Evolutionary conservation across 2,797 vertebrate genomes (phyloP).

Genomic region (Oreonectes daqikongensis): DNA sequence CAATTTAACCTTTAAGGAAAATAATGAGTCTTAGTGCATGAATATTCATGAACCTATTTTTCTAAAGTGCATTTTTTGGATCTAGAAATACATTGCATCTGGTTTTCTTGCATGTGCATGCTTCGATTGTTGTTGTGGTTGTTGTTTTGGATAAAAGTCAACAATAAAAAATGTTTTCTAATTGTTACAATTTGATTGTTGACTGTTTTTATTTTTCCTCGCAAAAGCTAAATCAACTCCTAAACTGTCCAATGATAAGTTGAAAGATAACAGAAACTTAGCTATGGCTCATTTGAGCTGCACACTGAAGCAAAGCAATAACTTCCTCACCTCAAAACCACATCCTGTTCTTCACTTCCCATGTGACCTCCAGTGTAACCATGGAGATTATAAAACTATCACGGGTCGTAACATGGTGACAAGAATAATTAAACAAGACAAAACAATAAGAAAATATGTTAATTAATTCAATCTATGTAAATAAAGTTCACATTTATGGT

Average conservation of each 20-base stretch:
- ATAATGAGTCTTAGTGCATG: neutral
- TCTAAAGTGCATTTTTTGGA: too few relatives aligned
- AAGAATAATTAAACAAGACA: too few relatives aligned
- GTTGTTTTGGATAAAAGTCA: neutral
- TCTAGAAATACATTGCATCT: neutral
- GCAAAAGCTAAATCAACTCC: neutral
- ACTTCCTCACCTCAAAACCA: slow-evolving; percentile 45
- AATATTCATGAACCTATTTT: neutral
- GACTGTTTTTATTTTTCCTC: neutral
- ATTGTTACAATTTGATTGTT: neutral
- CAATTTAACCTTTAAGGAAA: too few relatives aligned
- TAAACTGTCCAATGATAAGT: neutral
- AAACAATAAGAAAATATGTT: too few relatives aligned
- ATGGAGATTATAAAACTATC: slow-evolving; percentile 1
- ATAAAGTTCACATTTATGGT: too few relatives aligned
- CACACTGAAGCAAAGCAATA: slow-evolving; percentile 13
- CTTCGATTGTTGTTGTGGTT: neutral
- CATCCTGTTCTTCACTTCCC: slow-evolving; percentile 47
- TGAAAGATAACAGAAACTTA: neutral
- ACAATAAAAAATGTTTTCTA: too few relatives aligned
- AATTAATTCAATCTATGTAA: too few relatives aligned
- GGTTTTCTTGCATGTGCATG: too few relatives aligned
- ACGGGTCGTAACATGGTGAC: neutral
- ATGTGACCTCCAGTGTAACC: slow-evolving; percentile 21
- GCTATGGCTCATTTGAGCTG: neutral